Evolutionary conservation across 2,113 vertebrate species (phyloP), one percentile per base, ranked within the genome.

Genomic region (Otus sunia): DNA sequence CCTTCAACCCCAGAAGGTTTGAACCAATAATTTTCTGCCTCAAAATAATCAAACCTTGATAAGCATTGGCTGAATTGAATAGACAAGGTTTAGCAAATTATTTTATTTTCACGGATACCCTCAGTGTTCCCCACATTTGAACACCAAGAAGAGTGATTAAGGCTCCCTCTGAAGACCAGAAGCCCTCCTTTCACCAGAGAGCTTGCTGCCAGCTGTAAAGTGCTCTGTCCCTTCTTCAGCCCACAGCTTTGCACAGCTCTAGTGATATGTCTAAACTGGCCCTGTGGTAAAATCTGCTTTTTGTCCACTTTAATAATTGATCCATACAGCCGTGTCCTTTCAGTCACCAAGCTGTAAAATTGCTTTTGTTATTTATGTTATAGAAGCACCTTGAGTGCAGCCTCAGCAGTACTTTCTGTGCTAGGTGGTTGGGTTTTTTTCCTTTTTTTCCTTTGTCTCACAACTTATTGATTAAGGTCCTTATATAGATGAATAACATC

Each of bases 321-420:
- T 89, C 50, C 29, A 58, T 84, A n/a, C 16, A 81, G 41, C 34
- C 34, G 11, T 72, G 73, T 84, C 49, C 43, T 82, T 84, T 78
- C 79, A 27, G 79, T 36, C 68, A 81, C 56, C 27, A 89, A 87
- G 43, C 72, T 4, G 2, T 86, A 86, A 93, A 95, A 96, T 91
- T 91, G 60, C 47, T 93, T 97, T 91, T 74, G 82, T 95, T 94
- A 86, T 75, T 93, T 91, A 71, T 76, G 53, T 72, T 75, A 58
- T 56, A 55, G 94, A 85, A 90, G 41, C 59, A 84, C 52, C 62
- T n/a, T 49, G 72, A 86, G 36, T 80, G 72, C 83, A 86, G 56
- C 52, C 79, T 92, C 79, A 75, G 86, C 56, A 78, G 41, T 56
- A 47, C 39, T 93, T 74, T 93, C 47, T 84, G 22, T 52, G 32